These are phyloP conservation scores for Thymelicus lineola DNA, from an alignment of 2,888 invertebrate species.

Conservation along the genomic window DNA sequence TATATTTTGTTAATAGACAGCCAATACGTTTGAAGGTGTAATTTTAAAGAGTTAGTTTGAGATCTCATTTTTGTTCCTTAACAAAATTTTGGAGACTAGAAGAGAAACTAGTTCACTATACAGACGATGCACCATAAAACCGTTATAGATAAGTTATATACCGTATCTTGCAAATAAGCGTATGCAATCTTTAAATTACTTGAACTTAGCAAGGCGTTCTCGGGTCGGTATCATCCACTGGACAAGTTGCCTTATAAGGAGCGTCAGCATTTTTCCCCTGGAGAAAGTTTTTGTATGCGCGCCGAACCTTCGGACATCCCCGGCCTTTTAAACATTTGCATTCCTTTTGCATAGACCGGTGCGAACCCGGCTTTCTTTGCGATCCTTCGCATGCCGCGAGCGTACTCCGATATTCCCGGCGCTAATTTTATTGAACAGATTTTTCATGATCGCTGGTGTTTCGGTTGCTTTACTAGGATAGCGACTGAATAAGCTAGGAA, in stretches of 20 bases:
- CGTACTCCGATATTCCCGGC: constrained; percentile 39
- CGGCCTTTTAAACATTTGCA: constrained; percentile 75
- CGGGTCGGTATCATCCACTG: constrained; percentile 56
- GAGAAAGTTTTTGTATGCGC: constrained; percentile 77
- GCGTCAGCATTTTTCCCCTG: constrained; percentile 66
- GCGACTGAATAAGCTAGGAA: neutral
- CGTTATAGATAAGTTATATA: constrained; percentile 37
- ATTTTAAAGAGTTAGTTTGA: too few relatives aligned
- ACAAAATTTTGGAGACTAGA: too few relatives aligned
- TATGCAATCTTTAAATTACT: constrained; percentile 34
- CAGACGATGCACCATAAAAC: constrained; percentile 14
- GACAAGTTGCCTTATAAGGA: constrained; percentile 72
- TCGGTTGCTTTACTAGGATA: neutral
- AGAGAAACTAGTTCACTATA: too few relatives aligned
- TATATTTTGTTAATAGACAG: too few relatives aligned
- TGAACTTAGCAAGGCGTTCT: constrained; percentile 42
- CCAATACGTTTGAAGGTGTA: too few relatives aligned
- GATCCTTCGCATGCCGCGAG: constrained; percentile 52
- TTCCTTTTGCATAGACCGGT: constrained; percentile 66
- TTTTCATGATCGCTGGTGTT: constrained; percentile 20
- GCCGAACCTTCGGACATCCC: constrained; percentile 59
- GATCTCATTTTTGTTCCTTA: too few relatives aligned
- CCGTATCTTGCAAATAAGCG: constrained; percentile 33
- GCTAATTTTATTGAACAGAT: constrained; percentile 42
- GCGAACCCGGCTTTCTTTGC: constrained; percentile 55